Conservation (phyloP, 2,797 vertebrate species). For the Heterohyrax brucei region DNA sequence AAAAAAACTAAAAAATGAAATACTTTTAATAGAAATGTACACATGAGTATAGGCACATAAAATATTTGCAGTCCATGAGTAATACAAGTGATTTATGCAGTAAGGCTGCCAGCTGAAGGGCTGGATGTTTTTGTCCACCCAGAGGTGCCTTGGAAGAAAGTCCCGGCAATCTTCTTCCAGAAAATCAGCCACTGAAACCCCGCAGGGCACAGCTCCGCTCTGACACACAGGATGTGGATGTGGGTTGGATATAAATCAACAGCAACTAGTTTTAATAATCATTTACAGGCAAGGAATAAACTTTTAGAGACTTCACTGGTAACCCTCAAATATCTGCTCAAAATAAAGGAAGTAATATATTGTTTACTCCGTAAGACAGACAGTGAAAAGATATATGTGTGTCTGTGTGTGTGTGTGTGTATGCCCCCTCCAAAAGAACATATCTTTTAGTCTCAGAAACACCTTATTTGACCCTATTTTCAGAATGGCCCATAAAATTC, state of each 20-base stretch:
- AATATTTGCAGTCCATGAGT: background rate
- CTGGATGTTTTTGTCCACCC: background rate
- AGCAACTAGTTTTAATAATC: background rate
- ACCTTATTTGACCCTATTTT: constrained; percentile 36
- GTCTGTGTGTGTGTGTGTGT: background rate
- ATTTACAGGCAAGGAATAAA: background rate
- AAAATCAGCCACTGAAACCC: background rate
- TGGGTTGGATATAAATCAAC: background rate
- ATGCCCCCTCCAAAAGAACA: background rate
- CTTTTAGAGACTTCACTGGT: background rate
- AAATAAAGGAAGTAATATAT: background rate
- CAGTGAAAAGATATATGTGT: background rate
- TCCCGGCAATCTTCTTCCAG: background rate
- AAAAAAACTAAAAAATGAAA: background rate
- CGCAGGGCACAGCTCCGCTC: background rate
- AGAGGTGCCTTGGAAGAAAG: background rate
- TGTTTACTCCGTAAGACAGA: background rate
- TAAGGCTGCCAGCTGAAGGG: background rate
- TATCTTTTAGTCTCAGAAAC: constrained; percentile 35
- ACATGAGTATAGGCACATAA: background rate
- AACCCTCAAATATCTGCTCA: background rate
- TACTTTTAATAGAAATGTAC: background rate
- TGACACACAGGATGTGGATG: background rate
- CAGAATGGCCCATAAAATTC: constrained; percentile 56
- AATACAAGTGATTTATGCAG: background rate